phyloP scores from a whole-genome alignment of 2,113 vertebrate genomes.

The Propithecus coquereli region DNA sequence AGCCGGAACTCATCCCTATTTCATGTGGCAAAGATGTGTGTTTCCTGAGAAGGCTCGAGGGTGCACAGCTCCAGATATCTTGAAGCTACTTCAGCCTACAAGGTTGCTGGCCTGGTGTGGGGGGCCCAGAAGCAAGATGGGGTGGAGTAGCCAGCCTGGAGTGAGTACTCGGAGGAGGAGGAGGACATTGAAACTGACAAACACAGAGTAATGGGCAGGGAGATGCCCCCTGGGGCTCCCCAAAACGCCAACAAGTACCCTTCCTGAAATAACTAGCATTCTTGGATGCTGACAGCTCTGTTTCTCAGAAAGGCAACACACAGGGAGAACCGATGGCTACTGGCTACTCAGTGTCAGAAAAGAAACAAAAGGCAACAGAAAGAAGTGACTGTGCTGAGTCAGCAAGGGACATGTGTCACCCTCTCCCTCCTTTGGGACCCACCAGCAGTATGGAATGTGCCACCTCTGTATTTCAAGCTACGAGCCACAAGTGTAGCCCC shows the following conservation, averaged over 20 bases:
- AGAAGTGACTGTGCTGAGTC: neutral
- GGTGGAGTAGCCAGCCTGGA: neutral
- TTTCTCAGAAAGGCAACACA: neutral
- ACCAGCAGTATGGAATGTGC: rapidly evolving
- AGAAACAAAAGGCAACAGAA: neutral
- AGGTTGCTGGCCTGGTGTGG: too few species aligned
- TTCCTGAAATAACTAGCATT: neutral
- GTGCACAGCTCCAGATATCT: neutral
- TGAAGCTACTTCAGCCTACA: neutral
- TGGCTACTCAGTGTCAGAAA: neutral
- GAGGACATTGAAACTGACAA: neutral
- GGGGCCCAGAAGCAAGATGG: neutral
- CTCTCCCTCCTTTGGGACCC: neutral
- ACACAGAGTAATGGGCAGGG: neutral
- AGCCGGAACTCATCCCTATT: neutral
- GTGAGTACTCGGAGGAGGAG: neutral
- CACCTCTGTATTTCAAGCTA: neutral
- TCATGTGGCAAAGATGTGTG: rapidly evolving
- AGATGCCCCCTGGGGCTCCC: neutral
- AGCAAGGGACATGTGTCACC: neutral
- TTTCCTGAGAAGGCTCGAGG: neutral
- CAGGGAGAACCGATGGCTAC: neutral
- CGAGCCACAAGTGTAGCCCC: too few species aligned
- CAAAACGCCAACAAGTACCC: neutral
- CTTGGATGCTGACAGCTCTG: neutral